Evolutionary conservation across 1,140 invertebrate species (phyloP).

Genomic region (Trinorchestia longiramus): DNA sequence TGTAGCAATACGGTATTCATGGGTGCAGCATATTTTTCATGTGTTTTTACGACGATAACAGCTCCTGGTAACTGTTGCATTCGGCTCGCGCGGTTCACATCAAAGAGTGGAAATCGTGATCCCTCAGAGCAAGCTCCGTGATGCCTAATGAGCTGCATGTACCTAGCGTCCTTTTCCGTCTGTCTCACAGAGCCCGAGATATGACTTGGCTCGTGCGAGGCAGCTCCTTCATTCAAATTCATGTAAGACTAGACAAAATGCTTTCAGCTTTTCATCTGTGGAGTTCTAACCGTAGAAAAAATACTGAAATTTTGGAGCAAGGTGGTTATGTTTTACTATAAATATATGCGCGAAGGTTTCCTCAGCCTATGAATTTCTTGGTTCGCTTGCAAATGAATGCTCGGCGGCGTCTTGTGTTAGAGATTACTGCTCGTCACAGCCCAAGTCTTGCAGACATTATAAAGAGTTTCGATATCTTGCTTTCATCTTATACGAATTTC

Average conservation of each 20-base stretch:
- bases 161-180: background rate
- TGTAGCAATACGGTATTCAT: background rate
- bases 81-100: background rate
- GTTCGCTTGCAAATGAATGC: background rate
- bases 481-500: background rate
- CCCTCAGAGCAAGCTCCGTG: background rate
- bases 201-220: background rate
- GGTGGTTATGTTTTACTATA: background rate
- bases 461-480: background rate
- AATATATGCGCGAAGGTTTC: background rate
- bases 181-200: background rate
- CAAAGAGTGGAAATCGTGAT: background rate
- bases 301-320: background rate
- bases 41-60: background rate
- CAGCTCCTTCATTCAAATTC: background rate
- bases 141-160: constrained; percentile 17
- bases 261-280: background rate
- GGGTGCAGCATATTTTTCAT: background rate
- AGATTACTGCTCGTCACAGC: background rate
- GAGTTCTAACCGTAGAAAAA: background rate
- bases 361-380: background rate
- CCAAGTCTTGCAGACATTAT: background rate
- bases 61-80: background rate
- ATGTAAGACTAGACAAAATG: background rate
- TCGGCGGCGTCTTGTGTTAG: background rate